Conservation (phyloP, 2,113 vertebrate genomes). For the Puffinus mauretanicus region DNA sequence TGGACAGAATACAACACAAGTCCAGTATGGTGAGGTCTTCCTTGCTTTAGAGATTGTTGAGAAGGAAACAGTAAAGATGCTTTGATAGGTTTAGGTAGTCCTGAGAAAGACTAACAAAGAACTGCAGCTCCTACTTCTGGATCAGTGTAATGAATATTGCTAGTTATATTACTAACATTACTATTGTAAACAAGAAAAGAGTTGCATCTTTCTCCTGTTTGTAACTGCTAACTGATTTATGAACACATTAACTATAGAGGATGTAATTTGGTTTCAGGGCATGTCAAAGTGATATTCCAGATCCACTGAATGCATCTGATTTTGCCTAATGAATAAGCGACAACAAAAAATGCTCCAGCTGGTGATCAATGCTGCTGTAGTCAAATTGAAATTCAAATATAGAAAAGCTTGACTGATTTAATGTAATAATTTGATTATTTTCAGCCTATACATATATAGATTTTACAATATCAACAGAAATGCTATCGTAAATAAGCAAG, state of each 20-base stretch:
- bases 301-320: neutral
- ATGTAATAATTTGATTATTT: neutral
- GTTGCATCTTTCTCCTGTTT: neutral
- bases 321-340: neutral
- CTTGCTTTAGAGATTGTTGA: neutral
- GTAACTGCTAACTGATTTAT: neutral
- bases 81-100: neutral
- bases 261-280: neutral
- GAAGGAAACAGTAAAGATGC: neutral
- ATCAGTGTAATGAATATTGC: neutral
- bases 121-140: neutral
- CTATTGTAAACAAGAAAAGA: neutral
- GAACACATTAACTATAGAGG: neutral
- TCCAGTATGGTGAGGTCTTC: neutral
- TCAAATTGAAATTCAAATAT: neutral
- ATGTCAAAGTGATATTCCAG: neutral
- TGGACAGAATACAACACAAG: neutral
- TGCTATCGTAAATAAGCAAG: neutral
- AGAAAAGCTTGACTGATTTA: neutral
- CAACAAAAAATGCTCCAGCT: constrained; percentile 7
- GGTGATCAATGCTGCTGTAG: neutral
- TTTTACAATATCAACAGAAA: neutral
- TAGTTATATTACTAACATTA: neutral
- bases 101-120: neutral
- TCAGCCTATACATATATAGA: neutral